Conservation (phyloP, 2,797 vertebrate genomes). For the Poeciliopsis gracilis region DNA sequence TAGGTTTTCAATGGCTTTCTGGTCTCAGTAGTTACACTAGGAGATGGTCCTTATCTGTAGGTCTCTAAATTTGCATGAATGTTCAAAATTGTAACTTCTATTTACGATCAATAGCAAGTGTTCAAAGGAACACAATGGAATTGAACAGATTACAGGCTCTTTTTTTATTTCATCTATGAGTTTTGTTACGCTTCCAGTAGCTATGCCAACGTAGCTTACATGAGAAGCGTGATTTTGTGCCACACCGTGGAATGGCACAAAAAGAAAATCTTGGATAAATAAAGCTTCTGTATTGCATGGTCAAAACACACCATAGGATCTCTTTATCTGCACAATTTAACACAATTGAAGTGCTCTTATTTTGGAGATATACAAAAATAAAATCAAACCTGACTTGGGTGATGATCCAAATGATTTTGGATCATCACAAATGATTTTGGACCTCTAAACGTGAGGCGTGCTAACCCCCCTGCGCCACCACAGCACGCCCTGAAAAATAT, state of each 20-base stretch:
- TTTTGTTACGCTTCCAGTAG: not conserved
- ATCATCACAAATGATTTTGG: too few species aligned
- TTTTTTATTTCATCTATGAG: not conserved
- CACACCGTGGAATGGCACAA: not conserved
- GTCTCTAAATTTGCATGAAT: not conserved
- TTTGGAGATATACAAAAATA: not conserved
- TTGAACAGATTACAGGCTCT: not conserved
- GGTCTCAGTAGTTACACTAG: not conserved
- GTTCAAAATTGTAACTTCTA: not conserved
- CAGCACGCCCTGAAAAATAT: not conserved
- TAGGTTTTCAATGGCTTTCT: not conserved
- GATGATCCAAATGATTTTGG: not conserved
- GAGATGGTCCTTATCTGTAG: not conserved
- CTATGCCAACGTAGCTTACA: not conserved
- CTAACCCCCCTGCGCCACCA: too few species aligned
- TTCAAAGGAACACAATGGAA: not conserved
- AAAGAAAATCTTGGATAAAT: not conserved
- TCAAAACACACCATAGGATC: not conserved
- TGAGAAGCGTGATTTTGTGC: not conserved
- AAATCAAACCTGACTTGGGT: not conserved
- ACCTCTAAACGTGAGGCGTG: too few species aligned
- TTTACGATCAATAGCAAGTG: not conserved
- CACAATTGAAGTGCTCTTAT: not conserved
- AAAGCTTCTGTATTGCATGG: not conserved
- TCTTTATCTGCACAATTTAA: not conserved